Percentiles rank a stretch among this genome's conserved stretches.
phyloP scores from a whole-genome alignment of 2,888 invertebrate genomes.

The Esperia sulphurella region DNA sequence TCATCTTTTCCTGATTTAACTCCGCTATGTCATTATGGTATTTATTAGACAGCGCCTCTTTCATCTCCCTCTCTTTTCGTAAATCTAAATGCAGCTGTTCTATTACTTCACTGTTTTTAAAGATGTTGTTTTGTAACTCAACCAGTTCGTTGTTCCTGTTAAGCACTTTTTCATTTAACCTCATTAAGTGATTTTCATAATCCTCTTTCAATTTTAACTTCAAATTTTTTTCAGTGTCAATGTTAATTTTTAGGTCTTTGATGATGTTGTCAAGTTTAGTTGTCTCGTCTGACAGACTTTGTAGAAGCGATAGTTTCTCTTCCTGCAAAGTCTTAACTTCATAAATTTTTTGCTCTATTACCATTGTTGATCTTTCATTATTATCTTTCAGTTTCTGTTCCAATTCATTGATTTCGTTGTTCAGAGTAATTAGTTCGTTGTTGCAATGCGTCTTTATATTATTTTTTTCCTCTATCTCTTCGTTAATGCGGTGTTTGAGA shows the following conservation, averaged over 20 bases:
- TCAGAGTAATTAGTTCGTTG: constrained; percentile 50
- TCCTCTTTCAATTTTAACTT: constrained; percentile 16
- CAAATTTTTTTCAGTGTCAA: constrained; percentile 41
- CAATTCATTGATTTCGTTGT: constrained; percentile 57
- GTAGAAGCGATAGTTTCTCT: constrained; percentile 53
- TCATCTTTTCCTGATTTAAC: constrained; percentile 28
- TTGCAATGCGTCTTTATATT: constrained; percentile 40
- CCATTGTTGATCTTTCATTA: constrained; percentile 35
- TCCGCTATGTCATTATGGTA: constrained; percentile 34
- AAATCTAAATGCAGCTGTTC: constrained; percentile 39
- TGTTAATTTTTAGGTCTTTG: constrained; percentile 38
- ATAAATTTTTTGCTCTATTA: constrained; percentile 47
- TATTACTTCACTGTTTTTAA: constrained; percentile 12
- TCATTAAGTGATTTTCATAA: constrained; percentile 13
- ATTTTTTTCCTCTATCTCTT: constrained; percentile 56
- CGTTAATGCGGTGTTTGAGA: constrained; percentile 57
- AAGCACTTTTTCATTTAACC: constrained; percentile 15
- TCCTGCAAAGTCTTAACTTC: constrained; percentile 61
- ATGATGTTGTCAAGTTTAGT: constrained; percentile 48
- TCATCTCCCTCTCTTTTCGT: constrained; percentile 43
- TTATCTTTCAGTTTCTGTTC: constrained; percentile 52
- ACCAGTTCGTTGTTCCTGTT: constrained; percentile 19
- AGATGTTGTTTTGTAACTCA: constrained; percentile 17
- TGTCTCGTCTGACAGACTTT: constrained; percentile 53
- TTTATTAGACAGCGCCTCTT: constrained; percentile 34